phyloP scores from a whole-genome alignment of 2,113 vertebrate species.

The Channa argus region DNA sequence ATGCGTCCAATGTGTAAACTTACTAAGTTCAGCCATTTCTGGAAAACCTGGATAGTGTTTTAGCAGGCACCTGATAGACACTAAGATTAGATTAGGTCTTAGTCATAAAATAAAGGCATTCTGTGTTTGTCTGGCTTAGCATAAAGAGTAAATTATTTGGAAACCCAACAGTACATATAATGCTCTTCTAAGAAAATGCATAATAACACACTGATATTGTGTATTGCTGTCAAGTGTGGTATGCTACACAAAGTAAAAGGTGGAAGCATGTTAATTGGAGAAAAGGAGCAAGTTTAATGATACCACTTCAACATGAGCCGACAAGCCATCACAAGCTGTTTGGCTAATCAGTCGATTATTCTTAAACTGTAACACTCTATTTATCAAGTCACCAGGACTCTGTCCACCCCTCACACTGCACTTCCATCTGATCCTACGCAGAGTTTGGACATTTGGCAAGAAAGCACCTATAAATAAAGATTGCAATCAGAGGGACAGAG shows the following conservation, averaged over 20 bases:
- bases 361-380: constrained; percentile 56
- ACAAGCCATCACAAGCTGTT: constrained; percentile 59
- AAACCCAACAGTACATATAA: too few relatives aligned
- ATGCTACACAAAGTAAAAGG: not conserved
- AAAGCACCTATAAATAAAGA: constrained; percentile 79
- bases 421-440: constrained; percentile 86
- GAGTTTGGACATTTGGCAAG: constrained; percentile 87
- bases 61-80: too few relatives aligned
- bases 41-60: too few relatives aligned
- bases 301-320: constrained; percentile 35
- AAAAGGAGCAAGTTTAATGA: constrained; percentile 40
- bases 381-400: constrained; percentile 67
- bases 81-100: too few relatives aligned
- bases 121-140: too few relatives aligned
- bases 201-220: too few relatives aligned
- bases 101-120: too few relatives aligned
- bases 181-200: too few relatives aligned
- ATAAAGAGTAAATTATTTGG: too few relatives aligned
- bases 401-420: constrained; percentile 82
- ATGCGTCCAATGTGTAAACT: too few relatives aligned
- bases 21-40: too few relatives aligned
- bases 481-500: constrained; percentile 73
- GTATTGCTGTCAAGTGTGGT: not conserved
- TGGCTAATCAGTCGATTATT: constrained; percentile 60
- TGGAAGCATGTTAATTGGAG: not conserved